Percentiles rank a stretch among this genome's conserved stretches.
Evolutionary conservation across 53 echinoderm and acorn worm genomes (phyloP).

Genomic region (Zoroaster sp.): DNA sequence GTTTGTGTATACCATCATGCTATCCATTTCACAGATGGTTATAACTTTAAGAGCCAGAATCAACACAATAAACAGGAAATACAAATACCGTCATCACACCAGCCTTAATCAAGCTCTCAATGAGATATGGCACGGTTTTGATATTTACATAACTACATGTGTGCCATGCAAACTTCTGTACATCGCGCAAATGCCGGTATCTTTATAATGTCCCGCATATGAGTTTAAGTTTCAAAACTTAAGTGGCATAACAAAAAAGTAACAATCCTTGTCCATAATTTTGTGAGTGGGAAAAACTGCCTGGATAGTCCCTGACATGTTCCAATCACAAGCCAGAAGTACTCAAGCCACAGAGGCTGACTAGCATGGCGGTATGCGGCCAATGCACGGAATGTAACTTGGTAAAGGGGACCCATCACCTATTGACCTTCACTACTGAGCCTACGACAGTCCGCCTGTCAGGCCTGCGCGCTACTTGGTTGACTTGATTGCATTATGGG

Average conservation of each 20-base stretch:
- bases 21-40: slow-evolving; percentile 12
- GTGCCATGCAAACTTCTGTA: background rate
- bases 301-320: slow-evolving; percentile 37
- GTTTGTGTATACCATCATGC: background rate
- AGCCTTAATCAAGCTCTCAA: background rate
- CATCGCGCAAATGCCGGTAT: background rate
- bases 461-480: slow-evolving; percentile 8
- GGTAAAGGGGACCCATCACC: slow-evolving; percentile 55
- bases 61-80: slow-evolving; percentile 25
- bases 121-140: background rate
- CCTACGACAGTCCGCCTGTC: slow-evolving; percentile 28
- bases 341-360: background rate
- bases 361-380: slow-evolving; percentile 48
- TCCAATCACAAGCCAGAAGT: slow-evolving; percentile 34
- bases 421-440: slow-evolving; percentile 40
- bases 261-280: background rate
- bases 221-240: background rate
- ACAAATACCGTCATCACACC: background rate
- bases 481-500: slow-evolving; percentile 23
- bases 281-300: background rate
- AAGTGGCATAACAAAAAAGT: background rate
- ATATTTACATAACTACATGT: background rate
- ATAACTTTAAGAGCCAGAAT: background rate
- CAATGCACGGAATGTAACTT: slow-evolving; percentile 51
- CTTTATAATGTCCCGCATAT: background rate